Evolutionary conservation across 2,113 vertebrate species (phyloP), one percentile per base, ranked within the genome.

Genomic region (Coreoperca whiteheadi): DNA sequence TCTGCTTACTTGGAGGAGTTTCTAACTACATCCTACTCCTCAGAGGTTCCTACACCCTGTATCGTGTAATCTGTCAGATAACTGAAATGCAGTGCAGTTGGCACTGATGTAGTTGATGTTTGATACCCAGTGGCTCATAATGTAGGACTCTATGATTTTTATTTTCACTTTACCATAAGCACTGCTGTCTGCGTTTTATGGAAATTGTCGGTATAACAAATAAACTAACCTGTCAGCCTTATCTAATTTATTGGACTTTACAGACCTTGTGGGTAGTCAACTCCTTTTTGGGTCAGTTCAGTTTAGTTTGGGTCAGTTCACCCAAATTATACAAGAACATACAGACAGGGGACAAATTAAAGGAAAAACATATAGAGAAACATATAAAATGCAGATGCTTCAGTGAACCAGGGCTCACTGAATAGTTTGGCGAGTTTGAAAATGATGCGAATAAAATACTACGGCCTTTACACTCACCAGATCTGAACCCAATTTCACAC

Each of bases 51-150:
- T 61, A 46, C 18, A 37, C 37, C 50, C 30, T n/a, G 25, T 57
- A 57, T 68, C 18, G 43, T 75, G 25, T 25, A 67, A 60, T 82
- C 20, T 72, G 9, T 46, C 73, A 46, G 34, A 69, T 73, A 32
- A 78, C 30, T 72, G 39, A 82, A 74, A 16, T 63, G 50, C 25
- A 41, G 20, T 60, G 37, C 56, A 34, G 39, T 51, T 77, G 64
- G 16, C 56, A 71, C 28, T 80, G 72, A 83, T 80, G 39, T 41
- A 67, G 84, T 71, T 81, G 37, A 70, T 77, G 64, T 57, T 56
- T 76, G 39, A 77, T 56, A 46, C 4, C 39, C 54, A 60, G 51
- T 48, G 37, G 28, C 41, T 81, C 37, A 67, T 60, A 18, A 59
- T 28, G 23, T 4, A 64, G 34, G 54, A 67, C 34, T 25, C 41